Evolutionary conservation across 2,113 vertebrate genomes (phyloP).

Genomic region (Grallaria varia): DNA sequence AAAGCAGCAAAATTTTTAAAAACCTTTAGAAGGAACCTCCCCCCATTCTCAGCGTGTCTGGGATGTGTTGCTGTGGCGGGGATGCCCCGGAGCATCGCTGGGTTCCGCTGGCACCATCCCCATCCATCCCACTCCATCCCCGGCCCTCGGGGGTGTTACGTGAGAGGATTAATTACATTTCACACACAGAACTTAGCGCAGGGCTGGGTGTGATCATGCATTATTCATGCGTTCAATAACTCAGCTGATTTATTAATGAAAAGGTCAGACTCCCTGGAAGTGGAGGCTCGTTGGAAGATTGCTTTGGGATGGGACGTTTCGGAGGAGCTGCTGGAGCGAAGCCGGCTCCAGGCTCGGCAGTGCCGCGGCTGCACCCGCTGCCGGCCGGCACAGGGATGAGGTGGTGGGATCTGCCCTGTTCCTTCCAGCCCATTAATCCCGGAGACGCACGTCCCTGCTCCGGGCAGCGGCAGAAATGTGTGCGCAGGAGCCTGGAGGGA

Average conservation of each 20-base stretch:
- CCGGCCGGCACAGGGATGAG: background rate
- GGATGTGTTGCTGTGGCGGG: background rate
- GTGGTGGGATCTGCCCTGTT: background rate
- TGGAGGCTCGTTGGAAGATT: background rate
- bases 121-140: background rate
- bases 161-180: background rate
- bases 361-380: background rate
- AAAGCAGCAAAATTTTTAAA: background rate
- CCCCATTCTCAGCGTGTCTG: rapidly evolving
- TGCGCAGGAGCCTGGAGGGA: background rate
- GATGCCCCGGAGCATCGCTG: background rate
- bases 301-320: background rate
- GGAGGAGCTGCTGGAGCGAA: background rate
- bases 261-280: background rate
- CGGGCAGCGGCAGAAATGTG: background rate
- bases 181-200: background rate
- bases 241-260: constrained; percentile 22
- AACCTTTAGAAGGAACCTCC: background rate
- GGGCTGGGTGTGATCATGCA: background rate
- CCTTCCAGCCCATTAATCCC: background rate
- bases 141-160: background rate
- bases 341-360: rapidly evolving
- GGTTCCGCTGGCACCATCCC: background rate
- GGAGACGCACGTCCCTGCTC: background rate
- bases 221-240: constrained; percentile 29